These are phyloP conservation scores for Morbakka virulenta DNA, from an alignment of 30 jellyfish, hydroid and myxozoan species.

Conservation along the genomic window DNA sequence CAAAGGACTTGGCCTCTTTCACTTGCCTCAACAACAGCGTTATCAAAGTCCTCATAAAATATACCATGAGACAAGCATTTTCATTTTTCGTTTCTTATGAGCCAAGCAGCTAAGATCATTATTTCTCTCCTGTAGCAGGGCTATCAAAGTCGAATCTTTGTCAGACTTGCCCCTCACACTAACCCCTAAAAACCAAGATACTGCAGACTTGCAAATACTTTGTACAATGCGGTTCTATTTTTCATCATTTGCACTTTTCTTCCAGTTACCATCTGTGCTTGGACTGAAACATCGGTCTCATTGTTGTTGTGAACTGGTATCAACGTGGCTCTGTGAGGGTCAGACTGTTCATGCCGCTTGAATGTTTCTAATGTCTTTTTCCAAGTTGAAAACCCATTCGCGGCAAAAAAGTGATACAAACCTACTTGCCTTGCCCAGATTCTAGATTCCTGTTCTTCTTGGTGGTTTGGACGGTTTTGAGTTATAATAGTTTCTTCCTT, in stretches of 20 bases:
- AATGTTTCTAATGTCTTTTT: conserved; percentile 31
- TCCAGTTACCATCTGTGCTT: conserved; percentile 6
- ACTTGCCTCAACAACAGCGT: conserved; percentile 40
- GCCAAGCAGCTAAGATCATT: conserved; percentile 57
- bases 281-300: conserved; percentile 25
- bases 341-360: conserved; percentile 35
- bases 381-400: conserved; percentile 41
- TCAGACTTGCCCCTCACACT: conserved; percentile 17
- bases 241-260: conserved; percentile 11
- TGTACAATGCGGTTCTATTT: conserved; percentile 20
- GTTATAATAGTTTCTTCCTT: not conserved
- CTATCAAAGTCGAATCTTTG: conserved; percentile 38
- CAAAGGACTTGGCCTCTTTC: conserved; percentile 36
- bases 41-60: conserved; percentile 30
- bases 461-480: not conserved
- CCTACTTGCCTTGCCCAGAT: not conserved
- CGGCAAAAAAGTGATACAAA: conserved; percentile 13
- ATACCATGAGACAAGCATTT: conserved; percentile 36
- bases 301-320: conserved; percentile 22
- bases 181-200: conserved; percentile 25
- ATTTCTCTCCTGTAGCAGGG: conserved; percentile 45
- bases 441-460: not conserved
- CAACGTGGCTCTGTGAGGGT: conserved; percentile 15
- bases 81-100: conserved; percentile 27
- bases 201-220: conserved; percentile 1